Conservation (phyloP, 2,797 vertebrate species). For the Enteromius argenteus region DNA sequence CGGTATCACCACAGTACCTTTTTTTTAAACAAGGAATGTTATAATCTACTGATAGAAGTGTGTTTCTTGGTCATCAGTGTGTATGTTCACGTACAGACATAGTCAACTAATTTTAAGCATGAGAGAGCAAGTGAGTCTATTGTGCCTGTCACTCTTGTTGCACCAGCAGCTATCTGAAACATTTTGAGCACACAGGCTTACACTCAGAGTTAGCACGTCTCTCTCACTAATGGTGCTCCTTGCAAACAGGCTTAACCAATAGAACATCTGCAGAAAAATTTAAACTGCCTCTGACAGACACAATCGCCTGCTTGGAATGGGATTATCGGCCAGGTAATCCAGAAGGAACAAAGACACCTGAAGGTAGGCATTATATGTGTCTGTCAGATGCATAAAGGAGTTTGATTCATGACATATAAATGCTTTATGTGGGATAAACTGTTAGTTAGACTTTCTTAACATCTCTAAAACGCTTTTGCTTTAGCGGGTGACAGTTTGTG, state of each 20-base stretch:
- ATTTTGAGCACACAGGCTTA: slow-evolving; percentile 77
- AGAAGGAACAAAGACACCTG: slow-evolving; percentile 77
- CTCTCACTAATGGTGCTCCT: slow-evolving; percentile 73
- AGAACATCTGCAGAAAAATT: slow-evolving; percentile 70
- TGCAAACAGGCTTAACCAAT: slow-evolving; percentile 70
- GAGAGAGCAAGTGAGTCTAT: slow-evolving; percentile 73
- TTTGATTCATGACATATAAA: neutral
- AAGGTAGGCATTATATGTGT: slow-evolving; percentile 77
- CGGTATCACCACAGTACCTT: neutral
- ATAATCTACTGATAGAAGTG: neutral
- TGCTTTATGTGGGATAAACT: neutral
- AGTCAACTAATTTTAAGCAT: slow-evolving; percentile 79
- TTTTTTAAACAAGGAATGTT: neutral
- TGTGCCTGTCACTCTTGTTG: slow-evolving; percentile 78
- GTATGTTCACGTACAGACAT: slow-evolving; percentile 34
- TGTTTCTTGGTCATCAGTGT: neutral
- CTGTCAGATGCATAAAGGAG: neutral
- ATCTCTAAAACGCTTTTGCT: neutral
- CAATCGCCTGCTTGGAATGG: slow-evolving; percentile 71
- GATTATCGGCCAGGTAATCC: slow-evolving; percentile 60
- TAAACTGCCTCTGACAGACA: slow-evolving; percentile 71
- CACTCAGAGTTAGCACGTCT: slow-evolving; percentile 77
- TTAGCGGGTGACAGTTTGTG: neutral
- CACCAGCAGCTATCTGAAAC: slow-evolving; percentile 83
- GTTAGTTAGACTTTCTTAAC: neutral